A percentile compares a stretch with the other conserved stretches of the same genome.
These are phyloP conservation scores for Disparrhopalites patrizii DNA, from an alignment of 2,888 invertebrate species.

Conservation along the genomic window DNA sequence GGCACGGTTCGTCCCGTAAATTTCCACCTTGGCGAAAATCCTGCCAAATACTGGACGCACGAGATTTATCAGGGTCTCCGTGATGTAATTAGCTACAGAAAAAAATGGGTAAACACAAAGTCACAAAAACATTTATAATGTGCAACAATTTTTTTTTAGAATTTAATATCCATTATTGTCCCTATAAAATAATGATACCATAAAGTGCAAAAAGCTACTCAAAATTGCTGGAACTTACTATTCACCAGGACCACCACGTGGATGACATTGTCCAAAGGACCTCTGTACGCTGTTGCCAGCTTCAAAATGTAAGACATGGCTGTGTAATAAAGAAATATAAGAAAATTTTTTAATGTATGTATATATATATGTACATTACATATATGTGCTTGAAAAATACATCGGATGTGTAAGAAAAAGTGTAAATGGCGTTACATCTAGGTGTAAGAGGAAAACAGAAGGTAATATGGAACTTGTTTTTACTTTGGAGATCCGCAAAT, in stretches of 20 bases:
- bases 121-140: no score
- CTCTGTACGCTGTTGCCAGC: neutral
- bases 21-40: neutral
- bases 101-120: neutral
- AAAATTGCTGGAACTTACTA: neutral
- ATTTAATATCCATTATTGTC: no score
- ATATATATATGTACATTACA: no score
- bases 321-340: neutral
- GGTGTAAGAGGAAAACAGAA: no score
- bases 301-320: neutral
- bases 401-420: no score
- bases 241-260: neutral
- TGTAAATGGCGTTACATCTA: no score
- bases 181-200: no score
- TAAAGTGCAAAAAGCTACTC: no score
- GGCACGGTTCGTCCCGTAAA: neutral
- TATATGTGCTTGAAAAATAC: no score
- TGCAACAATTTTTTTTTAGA: no score
- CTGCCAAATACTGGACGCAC: neutral
- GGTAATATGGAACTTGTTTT: no score
- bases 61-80: neutral
- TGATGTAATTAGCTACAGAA: neutral
- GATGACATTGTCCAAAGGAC: neutral
- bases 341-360: neutral
- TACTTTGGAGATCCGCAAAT: conserved; percentile 4